Evolutionary conservation across 35 echinoderm and acorn worm genomes (phyloP).

Genomic region (Heliocidaris tuberculata): DNA sequence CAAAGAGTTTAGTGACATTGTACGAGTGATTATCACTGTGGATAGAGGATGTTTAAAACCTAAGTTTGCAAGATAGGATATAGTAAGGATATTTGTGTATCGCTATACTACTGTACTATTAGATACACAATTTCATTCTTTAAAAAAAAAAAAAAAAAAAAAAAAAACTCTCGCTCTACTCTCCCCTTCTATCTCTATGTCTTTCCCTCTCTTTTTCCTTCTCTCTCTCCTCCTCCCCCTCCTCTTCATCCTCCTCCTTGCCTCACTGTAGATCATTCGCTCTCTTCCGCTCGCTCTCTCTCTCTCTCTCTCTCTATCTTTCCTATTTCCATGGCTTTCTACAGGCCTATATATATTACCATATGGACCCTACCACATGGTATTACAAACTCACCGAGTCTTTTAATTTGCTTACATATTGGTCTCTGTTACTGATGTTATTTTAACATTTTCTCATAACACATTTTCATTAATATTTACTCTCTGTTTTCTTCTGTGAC

Average conservation of each 20-base stretch:
- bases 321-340: no score
- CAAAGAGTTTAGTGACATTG: constrained; percentile 11
- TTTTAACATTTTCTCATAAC: no score
- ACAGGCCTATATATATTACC: no score
- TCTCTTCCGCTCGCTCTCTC: no score
- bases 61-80: not conserved
- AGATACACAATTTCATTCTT: not conserved
- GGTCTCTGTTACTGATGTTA: no score
- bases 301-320: no score
- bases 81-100: not conserved
- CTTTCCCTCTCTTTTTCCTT: not conserved
- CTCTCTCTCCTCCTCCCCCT: not conserved
- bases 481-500: no score
- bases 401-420: no score
- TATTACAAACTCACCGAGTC: no score
- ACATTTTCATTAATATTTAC: no score
- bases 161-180: not conserved
- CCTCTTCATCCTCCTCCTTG: not conserved
- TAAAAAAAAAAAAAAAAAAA: not conserved
- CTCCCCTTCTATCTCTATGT: not conserved
- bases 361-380: no score
- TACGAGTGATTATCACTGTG: not conserved
- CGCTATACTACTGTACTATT: not conserved
- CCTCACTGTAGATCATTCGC: not conserved
- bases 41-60: not conserved